phyloP scores from a whole-genome alignment of 2,797 vertebrate genomes.

The Rhynchonycteris naso region DNA sequence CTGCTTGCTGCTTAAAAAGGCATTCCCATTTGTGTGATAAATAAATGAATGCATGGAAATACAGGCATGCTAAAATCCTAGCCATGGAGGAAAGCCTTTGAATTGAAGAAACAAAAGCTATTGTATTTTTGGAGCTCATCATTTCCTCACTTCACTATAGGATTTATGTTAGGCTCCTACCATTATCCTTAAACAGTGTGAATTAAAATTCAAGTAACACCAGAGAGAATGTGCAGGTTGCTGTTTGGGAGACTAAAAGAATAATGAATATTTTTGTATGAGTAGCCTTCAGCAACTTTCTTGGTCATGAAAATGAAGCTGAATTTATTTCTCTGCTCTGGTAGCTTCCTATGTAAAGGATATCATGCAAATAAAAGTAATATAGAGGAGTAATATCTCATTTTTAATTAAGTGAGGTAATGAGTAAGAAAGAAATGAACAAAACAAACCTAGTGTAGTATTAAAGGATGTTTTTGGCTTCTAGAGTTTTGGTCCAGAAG shows the following conservation, averaged over 20 bases:
- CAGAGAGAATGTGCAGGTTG: neutral
- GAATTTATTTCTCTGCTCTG: constrained; percentile 12
- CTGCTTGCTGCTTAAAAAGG: neutral
- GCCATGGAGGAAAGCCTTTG: neutral
- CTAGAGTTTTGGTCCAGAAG: neutral
- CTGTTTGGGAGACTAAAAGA: neutral
- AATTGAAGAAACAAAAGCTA: constrained; percentile 38
- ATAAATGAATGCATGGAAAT: neutral
- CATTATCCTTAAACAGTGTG: neutral
- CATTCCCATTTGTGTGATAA: neutral
- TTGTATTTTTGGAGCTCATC: constrained; percentile 25
- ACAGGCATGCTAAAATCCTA: neutral
- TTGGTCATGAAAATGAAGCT: neutral
- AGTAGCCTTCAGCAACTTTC: neutral
- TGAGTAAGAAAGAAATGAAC: neutral
- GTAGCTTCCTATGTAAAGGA: neutral
- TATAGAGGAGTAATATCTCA: neutral
- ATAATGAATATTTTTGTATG: neutral
- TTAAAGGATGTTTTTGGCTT: neutral
- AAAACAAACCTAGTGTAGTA: neutral
- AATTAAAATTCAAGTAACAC: neutral
- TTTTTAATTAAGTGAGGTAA: constrained; percentile 3
- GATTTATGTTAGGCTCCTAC: neutral
- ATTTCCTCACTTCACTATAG: neutral
- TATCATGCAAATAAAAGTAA: neutral